These are phyloP conservation scores for Dryobates pubescens DNA, from an alignment of 2,797 vertebrate species.

Conservation along the genomic window DNA sequence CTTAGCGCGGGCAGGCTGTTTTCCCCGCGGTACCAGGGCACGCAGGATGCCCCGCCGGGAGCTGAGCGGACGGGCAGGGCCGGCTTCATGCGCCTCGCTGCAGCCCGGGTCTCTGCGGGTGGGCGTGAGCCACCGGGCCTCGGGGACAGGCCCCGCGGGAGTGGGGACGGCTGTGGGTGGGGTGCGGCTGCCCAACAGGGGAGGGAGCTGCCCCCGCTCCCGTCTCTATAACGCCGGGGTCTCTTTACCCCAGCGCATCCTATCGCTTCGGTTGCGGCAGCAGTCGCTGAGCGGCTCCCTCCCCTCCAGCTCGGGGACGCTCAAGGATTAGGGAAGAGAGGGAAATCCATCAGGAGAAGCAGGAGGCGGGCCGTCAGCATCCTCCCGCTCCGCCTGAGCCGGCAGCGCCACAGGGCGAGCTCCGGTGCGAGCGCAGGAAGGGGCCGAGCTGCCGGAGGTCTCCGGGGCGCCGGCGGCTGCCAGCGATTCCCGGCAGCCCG, in stretches of 20 bases:
- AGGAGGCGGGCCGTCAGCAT: background rate
- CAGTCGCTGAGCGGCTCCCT: background rate
- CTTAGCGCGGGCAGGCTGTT: fast-evolving
- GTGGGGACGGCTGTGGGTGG: background rate
- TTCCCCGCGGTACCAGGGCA: background rate
- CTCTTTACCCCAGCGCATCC: background rate
- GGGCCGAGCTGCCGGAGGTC: background rate
- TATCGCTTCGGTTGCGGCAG: background rate
- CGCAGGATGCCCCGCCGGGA: background rate
- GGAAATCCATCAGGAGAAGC: background rate
- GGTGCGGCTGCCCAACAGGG: background rate
- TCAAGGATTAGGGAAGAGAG: background rate
- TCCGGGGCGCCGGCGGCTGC: background rate
- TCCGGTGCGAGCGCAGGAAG: background rate
- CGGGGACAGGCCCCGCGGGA: background rate
- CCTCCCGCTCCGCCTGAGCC: background rate
- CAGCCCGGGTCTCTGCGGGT: background rate
- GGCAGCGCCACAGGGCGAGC: slow-evolving; percentile 14
- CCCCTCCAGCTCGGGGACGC: background rate
- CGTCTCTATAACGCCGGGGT: background rate
- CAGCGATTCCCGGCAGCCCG: background rate
- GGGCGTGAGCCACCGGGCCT: background rate
- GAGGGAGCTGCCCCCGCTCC: background rate
- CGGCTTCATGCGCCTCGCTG: background rate
- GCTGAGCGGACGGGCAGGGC: background rate